Evolutionary conservation across 37 sponge, comb jelly and placozoan genomes (phyloP), one percentile per base, ranked within the genome.

Genomic region (Chondrosia reniformis): DNA sequence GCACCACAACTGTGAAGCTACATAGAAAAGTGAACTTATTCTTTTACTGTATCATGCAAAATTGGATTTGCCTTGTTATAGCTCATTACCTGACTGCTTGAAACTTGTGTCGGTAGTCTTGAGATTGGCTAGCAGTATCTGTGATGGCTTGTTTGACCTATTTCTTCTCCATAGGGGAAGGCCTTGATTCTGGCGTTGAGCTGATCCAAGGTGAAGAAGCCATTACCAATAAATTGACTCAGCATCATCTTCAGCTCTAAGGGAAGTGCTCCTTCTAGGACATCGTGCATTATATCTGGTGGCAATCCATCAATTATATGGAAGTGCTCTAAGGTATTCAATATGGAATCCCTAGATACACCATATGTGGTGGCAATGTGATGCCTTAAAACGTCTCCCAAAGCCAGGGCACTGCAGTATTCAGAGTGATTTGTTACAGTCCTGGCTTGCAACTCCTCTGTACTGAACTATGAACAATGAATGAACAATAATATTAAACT

Each of bases 201-300:
- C n/a, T 4, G 17, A 2, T 46, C 69, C 31, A 87, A 52, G 25
- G 75, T 54, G 49, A 87, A 39, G 8, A 75, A 21, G 17, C 49
- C 32, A 19, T 74, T 46, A 4, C 5, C 27, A 30, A 72, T 65
- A 22, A 67, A 52, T 7, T 83, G 28, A 6, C 49, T n/a, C 0
- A 86, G 46, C 54, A 76, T 15, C 58, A 43, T 40, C 38, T 80
- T 86, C 33, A 80, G 55, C 34, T 67, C 81, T 10, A 59, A 76
- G 22, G 25, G 63, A 3, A 81, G 34, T 34, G 44, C 46, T 10
- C 90, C 90, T 46, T 86, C 87, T 41, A 90, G 34, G 21, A 90
- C 42, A 80, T 90, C 91, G 24, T 90, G 91, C 86, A 90, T 85
- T 1, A 90, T 56, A 65, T 86, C 91, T 24, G 84, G 84, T 13